Base-by-base conservation (phyloP, 64 coral and sea anemone genomes). In the Stichodactyla mertensii region DNA sequence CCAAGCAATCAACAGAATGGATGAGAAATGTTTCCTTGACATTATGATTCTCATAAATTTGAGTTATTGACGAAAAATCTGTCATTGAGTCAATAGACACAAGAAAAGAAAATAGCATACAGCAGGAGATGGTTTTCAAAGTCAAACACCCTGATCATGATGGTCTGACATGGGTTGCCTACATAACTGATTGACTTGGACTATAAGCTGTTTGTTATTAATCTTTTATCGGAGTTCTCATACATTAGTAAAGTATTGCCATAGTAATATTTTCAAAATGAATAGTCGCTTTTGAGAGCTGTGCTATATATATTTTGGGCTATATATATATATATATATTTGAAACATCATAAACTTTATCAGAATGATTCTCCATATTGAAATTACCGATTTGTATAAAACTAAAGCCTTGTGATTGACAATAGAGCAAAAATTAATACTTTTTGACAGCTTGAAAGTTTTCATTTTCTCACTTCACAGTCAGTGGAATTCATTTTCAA, bases 261-360 rank as follows among this genome's bases (percentile, higher is more conserved):
- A 55, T 81, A 81, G 53, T 81, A 81, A 54, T 74, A 74, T 74
- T n/a, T 31, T 9, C 69, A 74, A 31, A 74, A 74, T 74, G 69
- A 74, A 74, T 74, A 74, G 69, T 74, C 24, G 36, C 69, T 74
- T 74, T 27, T 36, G 69, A 74, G 69, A 74, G 69, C 24, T 74
- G 69, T 27, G 24, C 69, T 74, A 74, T 74, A 74, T 74, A 66
- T 66, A 66, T 61, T 61, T 16, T 45, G 36, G 36, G 36, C 36
- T 45, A 45, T 45, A 45, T 45, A 45, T 45, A 45, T 45, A 1
- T 45, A 45, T 45, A 45, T 45, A 45, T 45, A 45, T 45, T 58
- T 58, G 56, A 58, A 74, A 74, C 1, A 9, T 27, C n/a, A 71
- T 23, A 74, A 31, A 31, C 24, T 31, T 74, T 24, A 31, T 27